Base-by-base conservation (phyloP, 2,888 invertebrate species). In the Ellobium chinense region DNA sequence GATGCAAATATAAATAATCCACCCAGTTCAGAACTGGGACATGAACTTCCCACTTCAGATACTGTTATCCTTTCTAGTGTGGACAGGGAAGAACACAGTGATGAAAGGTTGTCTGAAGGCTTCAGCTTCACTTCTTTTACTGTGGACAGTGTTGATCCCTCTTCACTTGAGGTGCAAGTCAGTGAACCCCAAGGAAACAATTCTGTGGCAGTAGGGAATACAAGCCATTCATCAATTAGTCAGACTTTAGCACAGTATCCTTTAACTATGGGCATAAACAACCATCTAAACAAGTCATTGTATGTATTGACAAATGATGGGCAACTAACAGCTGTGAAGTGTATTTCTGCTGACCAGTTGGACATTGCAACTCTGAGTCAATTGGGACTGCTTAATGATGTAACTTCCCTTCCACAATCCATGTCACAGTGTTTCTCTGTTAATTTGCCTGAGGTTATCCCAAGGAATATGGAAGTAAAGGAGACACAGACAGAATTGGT, bases 401-500 rank as follows among this genome's bases (percentile, higher is more conserved):
- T 12, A 12, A 14, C 37, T 46, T n/a, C 3, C 58, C 27, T 56
- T 9, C 37, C 36, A 14, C 31, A 18, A 46, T 21, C 37, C 24
- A 29, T 36, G 29, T 21, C 34, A 21, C 46, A 4, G 1, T 37
- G n/a, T 31, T 27, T 29, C n/a, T 39, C 46, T n/a, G 39, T 37
- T 46, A 3, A 21, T 34, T 21, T 31, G 68, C 14, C 12, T 36
- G 37, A 3, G 24, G 2, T 21, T 36, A 18, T 5, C n/a, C 29
- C 21, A 46, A 72, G 56, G 66, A 63, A 46, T 37, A 36, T 58
- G 34, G 63, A 60, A 18, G 76, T 24, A 34, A 80, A 80, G 31
- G 81, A 63, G 31, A 81, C 81, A 56, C 81, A 81, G 31, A 76
- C 81, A 34, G 76, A 81, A 0, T 21, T 76, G 9, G 70, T 76